Conservation (phyloP, 2,888 invertebrate species). For the Abscondita cerata region DNA sequence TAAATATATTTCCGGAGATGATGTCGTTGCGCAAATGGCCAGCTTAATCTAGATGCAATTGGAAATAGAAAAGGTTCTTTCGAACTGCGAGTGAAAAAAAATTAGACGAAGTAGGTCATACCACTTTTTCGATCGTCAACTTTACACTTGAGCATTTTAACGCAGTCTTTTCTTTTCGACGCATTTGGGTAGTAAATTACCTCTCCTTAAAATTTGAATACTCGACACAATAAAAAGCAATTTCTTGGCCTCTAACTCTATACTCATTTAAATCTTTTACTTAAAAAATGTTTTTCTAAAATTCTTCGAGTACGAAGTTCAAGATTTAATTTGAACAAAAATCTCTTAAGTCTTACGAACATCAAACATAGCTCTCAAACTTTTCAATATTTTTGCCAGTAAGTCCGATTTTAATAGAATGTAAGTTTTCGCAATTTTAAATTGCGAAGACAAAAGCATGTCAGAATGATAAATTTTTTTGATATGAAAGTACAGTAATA, state of each 20-base stretch:
- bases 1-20: conserved; percentile 48
- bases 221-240: not conserved
- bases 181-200: conserved; percentile 29
- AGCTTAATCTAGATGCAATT: conserved; percentile 37
- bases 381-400: conserved; percentile 3
- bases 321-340: conserved; percentile 8
- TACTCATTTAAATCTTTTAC: too few relatives aligned
- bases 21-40: conserved; percentile 33
- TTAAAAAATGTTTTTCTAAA: too few relatives aligned
- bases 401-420: not conserved
- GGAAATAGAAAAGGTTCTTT: conserved; percentile 23
- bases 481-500: conserved; percentile 32
- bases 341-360: not conserved
- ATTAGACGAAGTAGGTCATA: conserved; percentile 18
- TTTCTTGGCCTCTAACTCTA: too few relatives aligned
- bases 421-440: too few relatives aligned
- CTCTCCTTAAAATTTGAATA: conserved; percentile 17
- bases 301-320: not conserved
- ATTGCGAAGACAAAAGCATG: not conserved
- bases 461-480: conserved; percentile 21
- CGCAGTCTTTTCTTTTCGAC: conserved; percentile 23
- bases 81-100: conserved; percentile 8
- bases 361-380: conserved; percentile 1
- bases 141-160: conserved; percentile 32
- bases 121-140: conserved; percentile 30